Base-by-base conservation (phyloP, 1,140 invertebrate genomes). In the Hetaerina americana region DNA sequence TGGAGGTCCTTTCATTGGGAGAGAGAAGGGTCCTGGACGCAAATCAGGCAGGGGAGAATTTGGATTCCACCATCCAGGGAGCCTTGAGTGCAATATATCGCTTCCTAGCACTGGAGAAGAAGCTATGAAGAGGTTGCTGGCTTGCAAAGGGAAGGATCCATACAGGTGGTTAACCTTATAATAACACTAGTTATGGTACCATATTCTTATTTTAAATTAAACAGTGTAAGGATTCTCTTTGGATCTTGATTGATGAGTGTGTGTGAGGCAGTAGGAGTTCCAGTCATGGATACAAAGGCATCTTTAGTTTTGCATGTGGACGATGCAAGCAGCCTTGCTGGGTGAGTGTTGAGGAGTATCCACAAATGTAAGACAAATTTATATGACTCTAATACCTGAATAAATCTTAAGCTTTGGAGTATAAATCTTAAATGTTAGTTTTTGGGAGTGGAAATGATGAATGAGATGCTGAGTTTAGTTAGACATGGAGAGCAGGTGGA, bases 101-200 rank as follows among this genome's bases (percentile, higher is more conserved):
- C 82, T 97, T 76, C 94, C 94, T 0, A 88, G 90, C 25, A 96
- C 92, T 69, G 94, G 94, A 28, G 94, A 96, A 77, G 95, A 96
- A 82, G 94, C 95, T 71, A 95, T 97, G 91, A 94, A 93, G 80
- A 85, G 94, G 78, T 84, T 97, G 72, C 81, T 96, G 5, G 92
- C 93, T 68, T 95, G 93, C 79, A 95, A 95, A 85, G 95, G 93
- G 76, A 95, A 96, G 83, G 94, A 97, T 84, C 94, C 94, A 22
- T 97, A 97, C 79, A 92, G 90, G 89, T 91, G 77, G 76, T 71
- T 69, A 28, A 18, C 5, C 26, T 24, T 66, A 22, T 69, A n/a
- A 68, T 67, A 27, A 8, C 40, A 73, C n/a, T 24, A 31, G 5
- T 8, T 26, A 49, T 28, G 57, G 26, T 10, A 29, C 18, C 26